Evolutionary conservation across 1,140 invertebrate genomes (phyloP).

Genomic region (Aphelinus certus): DNA sequence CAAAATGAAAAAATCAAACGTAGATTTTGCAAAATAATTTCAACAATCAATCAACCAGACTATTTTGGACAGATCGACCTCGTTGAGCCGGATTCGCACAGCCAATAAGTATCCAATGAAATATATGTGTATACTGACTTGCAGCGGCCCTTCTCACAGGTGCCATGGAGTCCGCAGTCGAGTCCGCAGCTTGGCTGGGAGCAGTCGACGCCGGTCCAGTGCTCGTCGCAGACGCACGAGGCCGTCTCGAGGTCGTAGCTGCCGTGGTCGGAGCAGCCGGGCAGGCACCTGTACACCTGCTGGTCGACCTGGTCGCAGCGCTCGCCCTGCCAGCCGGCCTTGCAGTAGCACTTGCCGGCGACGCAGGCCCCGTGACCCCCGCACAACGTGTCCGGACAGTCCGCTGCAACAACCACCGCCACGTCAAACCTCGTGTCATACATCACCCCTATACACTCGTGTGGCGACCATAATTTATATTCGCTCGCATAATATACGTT

Average conservation of each 20-base stretch:
- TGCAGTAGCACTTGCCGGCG: conserved; percentile 92
- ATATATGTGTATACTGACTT: conserved; percentile 56
- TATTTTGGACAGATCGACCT: no score
- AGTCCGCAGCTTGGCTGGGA: conserved; percentile 90
- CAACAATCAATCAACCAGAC: no score
- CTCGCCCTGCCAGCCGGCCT: conserved; percentile 93
- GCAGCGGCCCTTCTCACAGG: conserved; percentile 89
- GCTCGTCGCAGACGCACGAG: conserved; percentile 86
- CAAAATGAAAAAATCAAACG: no score
- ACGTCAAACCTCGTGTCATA: no score
- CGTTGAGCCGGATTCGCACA: no score
- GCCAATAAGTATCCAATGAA: no score
- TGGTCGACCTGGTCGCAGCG: conserved; percentile 88
- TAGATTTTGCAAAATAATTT: no score
- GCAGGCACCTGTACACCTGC: conserved; percentile 87
- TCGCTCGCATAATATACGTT: no score
- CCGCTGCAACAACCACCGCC: conserved; percentile 68
- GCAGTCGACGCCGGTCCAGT: conserved; percentile 91
- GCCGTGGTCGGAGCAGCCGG: conserved; percentile 89
- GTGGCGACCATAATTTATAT: no score
- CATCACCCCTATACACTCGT: no score
- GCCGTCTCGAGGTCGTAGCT: conserved; percentile 88
- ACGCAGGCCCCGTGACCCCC: conserved; percentile 91
- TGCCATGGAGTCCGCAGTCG: conserved; percentile 90
- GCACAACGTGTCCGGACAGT: conserved; percentile 88